These are phyloP conservation scores for Acyrthosiphon pisum DNA, from an alignment of 1,140 invertebrate genomes.

Conservation along the genomic window DNA sequence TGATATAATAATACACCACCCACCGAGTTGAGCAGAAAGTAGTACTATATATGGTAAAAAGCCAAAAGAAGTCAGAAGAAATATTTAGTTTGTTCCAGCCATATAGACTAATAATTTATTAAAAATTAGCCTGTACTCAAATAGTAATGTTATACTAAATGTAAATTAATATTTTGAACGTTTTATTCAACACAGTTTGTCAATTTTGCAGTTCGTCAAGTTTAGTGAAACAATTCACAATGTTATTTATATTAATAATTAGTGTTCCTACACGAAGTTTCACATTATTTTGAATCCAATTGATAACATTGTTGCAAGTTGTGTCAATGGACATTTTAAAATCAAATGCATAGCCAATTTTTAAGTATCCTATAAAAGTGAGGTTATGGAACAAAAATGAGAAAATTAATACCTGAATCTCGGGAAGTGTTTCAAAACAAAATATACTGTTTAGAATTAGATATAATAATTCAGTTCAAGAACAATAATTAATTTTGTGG, in stretches of 20 bases:
- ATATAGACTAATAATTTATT: neutral
- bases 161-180: neutral
- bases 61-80: neutral
- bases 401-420: no score
- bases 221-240: neutral
- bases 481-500: no score
- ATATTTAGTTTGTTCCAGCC: neutral
- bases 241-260: neutral
- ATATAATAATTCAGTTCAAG: no score
- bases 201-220: neutral
- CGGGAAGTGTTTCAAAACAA: no score
- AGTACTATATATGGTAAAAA: neutral
- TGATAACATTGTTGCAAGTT: no score
- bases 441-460: no score
- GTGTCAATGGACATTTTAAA: no score
- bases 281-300: neutral
- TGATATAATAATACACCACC: neutral
- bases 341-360: no score
- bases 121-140: neutral
- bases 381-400: no score
- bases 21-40: neutral
- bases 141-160: neutral
- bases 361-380: no score
- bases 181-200: neutral
- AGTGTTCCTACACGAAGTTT: neutral